phyloP scores from a whole-genome alignment of 2,113 vertebrate species.

The Pavo muticus region DNA sequence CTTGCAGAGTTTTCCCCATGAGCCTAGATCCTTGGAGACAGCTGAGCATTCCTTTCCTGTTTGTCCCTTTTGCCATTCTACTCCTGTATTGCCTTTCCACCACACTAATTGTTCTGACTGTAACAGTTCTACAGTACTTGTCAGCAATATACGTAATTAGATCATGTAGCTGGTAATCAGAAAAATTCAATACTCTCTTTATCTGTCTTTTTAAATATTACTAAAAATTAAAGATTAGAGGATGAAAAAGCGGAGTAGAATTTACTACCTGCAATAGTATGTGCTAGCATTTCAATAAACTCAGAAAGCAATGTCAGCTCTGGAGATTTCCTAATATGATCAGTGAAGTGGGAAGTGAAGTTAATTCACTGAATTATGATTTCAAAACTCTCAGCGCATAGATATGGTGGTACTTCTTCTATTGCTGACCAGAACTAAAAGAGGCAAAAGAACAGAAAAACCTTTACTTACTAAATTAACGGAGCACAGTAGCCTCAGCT shows the following conservation, averaged over 20 bases:
- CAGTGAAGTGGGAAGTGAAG: background rate
- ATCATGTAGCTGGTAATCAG: background rate
- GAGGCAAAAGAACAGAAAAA: background rate
- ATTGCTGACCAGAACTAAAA: background rate
- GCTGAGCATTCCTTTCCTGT: too few species aligned
- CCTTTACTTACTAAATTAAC: background rate
- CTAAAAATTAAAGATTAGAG: background rate
- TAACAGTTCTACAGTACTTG: background rate
- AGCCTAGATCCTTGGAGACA: too few species aligned
- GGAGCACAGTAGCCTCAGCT: background rate
- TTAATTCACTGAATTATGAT: background rate
- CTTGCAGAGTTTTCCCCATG: too few species aligned
- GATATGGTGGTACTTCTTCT: background rate
- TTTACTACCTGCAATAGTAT: background rate
- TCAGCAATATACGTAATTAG: background rate
- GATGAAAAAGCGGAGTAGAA: background rate
- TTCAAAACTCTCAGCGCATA: background rate
- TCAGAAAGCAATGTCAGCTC: background rate
- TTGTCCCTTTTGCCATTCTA: too few species aligned
- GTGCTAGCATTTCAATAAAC: background rate
- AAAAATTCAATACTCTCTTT: background rate
- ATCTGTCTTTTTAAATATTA: background rate
- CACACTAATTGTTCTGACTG: too few species aligned
- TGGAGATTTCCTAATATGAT: background rate
- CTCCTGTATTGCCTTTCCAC: too few species aligned